phyloP scores from a whole-genome alignment of 1,140 invertebrate species.

The Maconellicoccus hirsutus region DNA sequence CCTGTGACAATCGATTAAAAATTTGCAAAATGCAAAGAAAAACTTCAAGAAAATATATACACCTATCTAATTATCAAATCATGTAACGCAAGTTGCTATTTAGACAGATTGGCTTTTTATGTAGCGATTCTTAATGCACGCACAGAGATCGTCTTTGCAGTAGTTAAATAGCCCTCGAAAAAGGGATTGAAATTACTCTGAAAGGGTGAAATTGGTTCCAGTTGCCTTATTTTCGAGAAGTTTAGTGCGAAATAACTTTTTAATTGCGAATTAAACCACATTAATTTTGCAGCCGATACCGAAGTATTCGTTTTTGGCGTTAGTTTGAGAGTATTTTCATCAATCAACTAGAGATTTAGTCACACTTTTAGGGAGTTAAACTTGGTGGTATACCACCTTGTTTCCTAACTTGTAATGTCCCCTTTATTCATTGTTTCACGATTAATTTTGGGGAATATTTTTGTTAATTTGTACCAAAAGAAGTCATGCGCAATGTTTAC shows the following conservation, averaged over 20 bases:
- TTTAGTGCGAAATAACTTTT: slow-evolving; percentile 17
- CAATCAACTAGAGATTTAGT: slow-evolving; percentile 16
- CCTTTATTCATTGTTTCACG: neutral
- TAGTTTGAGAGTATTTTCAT: neutral
- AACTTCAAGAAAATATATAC: too few species aligned
- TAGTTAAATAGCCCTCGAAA: neutral
- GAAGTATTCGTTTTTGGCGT: neutral
- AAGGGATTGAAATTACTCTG: neutral
- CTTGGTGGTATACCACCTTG: neutral
- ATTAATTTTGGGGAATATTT: neutral
- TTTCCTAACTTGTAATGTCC: neutral
- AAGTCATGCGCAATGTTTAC: too few species aligned
- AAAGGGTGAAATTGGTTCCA: slow-evolving; percentile 16
- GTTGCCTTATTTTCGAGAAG: slow-evolving; percentile 16
- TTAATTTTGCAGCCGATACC: slow-evolving; percentile 18
- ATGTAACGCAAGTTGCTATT: too few species aligned
- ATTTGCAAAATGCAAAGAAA: too few species aligned
- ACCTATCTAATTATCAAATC: too few species aligned
- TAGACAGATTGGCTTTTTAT: too few species aligned
- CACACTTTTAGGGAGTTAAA: neutral
- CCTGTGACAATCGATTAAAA: too few species aligned
- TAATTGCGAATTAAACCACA: slow-evolving; percentile 19
- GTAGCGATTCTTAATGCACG: too few species aligned
- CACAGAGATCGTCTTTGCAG: too few species aligned
- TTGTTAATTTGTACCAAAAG: too few species aligned